Evolutionary conservation across 2,113 vertebrate species (phyloP), one percentile per base, ranked within the genome.

Genomic region (Felis catus): DNA sequence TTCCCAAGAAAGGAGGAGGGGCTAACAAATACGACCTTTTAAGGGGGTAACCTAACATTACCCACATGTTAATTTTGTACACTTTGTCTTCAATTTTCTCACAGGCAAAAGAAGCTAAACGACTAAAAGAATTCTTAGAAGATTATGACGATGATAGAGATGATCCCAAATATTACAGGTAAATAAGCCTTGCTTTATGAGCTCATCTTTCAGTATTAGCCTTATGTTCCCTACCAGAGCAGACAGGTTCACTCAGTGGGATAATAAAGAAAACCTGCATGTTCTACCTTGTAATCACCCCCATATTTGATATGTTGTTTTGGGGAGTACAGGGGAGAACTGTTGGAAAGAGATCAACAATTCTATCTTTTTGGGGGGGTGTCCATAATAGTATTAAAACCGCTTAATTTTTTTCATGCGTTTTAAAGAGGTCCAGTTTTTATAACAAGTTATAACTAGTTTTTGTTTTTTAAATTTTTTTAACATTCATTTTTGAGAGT

Each of bases 81-180:
- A 31, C 0, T 89, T 91, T 92, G 21, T 97, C 21, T 33, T 97
- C 97, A 18, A 71, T 94, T 97, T 93, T 78, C 55, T 95, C 89
- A 96, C 96, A 99, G 99, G 98, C 99, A 95, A 99, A 99, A 99
- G 99, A 99, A 99, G 99, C 99, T 87, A 99, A 99, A 98, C 98
- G 99, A 84, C 98, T 99, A 76, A 99, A 99, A 98, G 99, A 99
- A 98, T 99, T 99, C 97, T 99, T 99, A 97, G 99, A 99, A 99
- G 99, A 99, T 97, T 99, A 99, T 92, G 99, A 99, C 97, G 99
- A 99, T 97, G 99, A 99, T 93, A 98, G 99, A 98, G 99, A 99
- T 97, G 99, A 99, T 98, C 99, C 99, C 48, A 99, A 99, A 97
- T 99, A 99, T 96, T 99, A 99, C 98, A 99, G 99, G 99, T 99